phyloP scores from a whole-genome alignment of 2,113 vertebrate genomes.

The Alethe diademata region DNA sequence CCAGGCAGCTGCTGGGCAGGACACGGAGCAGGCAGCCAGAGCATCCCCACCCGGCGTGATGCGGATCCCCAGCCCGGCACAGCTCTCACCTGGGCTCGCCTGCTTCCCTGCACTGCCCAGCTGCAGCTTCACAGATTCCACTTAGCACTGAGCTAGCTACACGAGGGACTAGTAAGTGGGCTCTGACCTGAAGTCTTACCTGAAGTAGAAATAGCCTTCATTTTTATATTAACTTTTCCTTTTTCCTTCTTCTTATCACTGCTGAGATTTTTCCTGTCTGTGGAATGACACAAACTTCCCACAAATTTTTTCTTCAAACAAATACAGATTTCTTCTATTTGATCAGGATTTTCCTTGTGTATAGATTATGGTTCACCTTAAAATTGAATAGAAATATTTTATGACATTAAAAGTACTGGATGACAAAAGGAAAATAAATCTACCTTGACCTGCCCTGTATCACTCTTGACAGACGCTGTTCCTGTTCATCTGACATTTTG shows the following conservation, averaged over 20 bases:
- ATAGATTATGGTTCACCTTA: not conserved
- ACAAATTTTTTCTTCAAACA: not conserved
- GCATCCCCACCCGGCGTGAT: fast-evolving
- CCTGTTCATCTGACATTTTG: not conserved
- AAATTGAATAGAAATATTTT: not conserved
- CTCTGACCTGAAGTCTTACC: not conserved
- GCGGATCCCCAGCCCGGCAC: fast-evolving
- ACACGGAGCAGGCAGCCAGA: fast-evolving
- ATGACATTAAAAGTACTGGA: not conserved
- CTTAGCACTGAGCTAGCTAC: not conserved
- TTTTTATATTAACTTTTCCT: not conserved
- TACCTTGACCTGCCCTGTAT: not conserved
- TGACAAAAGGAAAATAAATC: not conserved
- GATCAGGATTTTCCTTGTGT: not conserved
- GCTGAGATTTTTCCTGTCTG: not conserved
- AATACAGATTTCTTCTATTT: not conserved
- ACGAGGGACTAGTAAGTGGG: fast-evolving
- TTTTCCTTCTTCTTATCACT: not conserved
- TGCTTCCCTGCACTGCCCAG: not conserved
- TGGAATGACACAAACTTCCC: not conserved
- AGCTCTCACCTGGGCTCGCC: fast-evolving
- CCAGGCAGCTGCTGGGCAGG: fast-evolving
- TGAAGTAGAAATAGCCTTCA: not conserved
- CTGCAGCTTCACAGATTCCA: not conserved
- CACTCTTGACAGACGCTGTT: not conserved